These are phyloP conservation scores for Diphyllodes magnificus DNA, from an alignment of 2,113 vertebrate genomes.

Conservation along the genomic window DNA sequence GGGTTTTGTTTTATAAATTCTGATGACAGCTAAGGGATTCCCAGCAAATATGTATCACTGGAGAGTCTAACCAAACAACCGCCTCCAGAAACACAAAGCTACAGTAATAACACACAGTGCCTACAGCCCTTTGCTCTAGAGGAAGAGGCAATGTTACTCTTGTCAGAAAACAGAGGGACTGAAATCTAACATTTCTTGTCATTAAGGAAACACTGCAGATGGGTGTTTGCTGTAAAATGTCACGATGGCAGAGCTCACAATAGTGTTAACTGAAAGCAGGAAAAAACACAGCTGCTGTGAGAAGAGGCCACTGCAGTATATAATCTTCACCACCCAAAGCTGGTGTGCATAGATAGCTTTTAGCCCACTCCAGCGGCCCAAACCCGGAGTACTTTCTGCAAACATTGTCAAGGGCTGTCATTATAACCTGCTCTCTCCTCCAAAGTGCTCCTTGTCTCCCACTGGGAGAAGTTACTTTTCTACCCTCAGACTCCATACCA, in stretches of 20 bases:
- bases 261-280: not conserved
- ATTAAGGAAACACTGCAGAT: not conserved
- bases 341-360: not conserved
- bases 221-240: not conserved
- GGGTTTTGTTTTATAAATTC: slow-evolving; percentile 1
- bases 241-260: not conserved
- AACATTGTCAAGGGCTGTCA: not conserved
- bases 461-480: not conserved
- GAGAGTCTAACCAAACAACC: not conserved
- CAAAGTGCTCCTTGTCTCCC: not conserved
- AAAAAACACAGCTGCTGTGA: not conserved
- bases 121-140: not conserved
- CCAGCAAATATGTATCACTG: not conserved
- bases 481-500: not conserved
- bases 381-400: not conserved
- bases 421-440: not conserved
- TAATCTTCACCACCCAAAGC: not conserved
- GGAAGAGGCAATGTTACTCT: not conserved
- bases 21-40: slow-evolving; percentile 17
- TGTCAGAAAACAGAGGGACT: not conserved
- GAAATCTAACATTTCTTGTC: not conserved
- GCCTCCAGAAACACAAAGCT: not conserved
- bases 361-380: not conserved
- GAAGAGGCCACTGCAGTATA: not conserved
- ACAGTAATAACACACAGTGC: not conserved